Evolutionary conservation across 2,113 vertebrate genomes (phyloP), one percentile per base, ranked within the genome.

Genomic region (Mirounga angustirostris): DNA sequence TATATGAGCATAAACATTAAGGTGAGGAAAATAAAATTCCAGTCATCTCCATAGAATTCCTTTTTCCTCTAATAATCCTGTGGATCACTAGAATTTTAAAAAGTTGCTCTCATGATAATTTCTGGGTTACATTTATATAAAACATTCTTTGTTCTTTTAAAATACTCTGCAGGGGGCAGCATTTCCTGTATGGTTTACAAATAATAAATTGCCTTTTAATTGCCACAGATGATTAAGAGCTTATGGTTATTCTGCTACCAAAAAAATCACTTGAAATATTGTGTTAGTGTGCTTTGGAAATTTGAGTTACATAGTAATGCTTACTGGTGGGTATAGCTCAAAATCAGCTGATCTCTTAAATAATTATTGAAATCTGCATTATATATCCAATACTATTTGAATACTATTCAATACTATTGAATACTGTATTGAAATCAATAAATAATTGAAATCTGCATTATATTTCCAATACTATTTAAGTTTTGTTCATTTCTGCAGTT

Each of bases 161-260:
- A 71, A n/a, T 81, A 67, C 22, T 40, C 46, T 74, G 12, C 85
- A 92, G 63, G 30, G 76, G 89, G 91, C 86, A 92, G 86, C 74
- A 89, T 96, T 96, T 93, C n/a, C 50, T 83, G 2, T 65, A 16
- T 63, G 46, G 33, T 86, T 97, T 96, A 83, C 40, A 91, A 85
- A 63, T 91, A 74, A 83, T 58, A 82, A 89, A 78, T 95, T 94
- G 46, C 30, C 81, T 90, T 95, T 91, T 94, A 96, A 83, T 96
- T 94, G 46, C 58, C 28, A 56, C 5, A 67, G 58, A 56, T 87
- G 50, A 79, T 59, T 86, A 56, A 80, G 63, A 76, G 33, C 9
- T 95, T 92, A n/a, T 50, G 56, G 40, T 90, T 94, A 67, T 95
- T 88, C 14, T 63, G 24, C 13, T 91, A 73, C 61, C 11, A 54